Conservation (phyloP, 1,140 invertebrate genomes). For the Listronotus oregonensis region DNA sequence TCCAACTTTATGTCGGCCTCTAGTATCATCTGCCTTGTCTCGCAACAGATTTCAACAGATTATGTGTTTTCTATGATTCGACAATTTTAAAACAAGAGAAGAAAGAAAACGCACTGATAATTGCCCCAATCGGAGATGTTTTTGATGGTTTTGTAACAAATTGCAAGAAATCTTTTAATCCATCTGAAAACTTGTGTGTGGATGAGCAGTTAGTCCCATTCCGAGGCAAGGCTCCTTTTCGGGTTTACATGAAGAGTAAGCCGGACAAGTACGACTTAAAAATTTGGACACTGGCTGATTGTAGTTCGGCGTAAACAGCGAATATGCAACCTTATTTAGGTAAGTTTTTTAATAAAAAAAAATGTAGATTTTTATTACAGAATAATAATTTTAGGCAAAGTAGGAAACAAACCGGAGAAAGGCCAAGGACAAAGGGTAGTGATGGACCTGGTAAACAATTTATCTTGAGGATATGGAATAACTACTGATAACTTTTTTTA, state of each 20-base stretch:
- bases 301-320: conserved; percentile 45
- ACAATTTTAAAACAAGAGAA: conserved; percentile 42
- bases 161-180: conserved; percentile 47
- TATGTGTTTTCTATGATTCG: conserved; percentile 42
- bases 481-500: too few species aligned
- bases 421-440: too few species aligned
- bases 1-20: conserved; percentile 23
- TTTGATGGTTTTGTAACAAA: conserved; percentile 28
- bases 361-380: too few species aligned
- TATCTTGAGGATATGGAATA: too few species aligned
- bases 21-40: conserved; percentile 33
- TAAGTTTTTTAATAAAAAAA: too few species aligned
- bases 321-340: too few species aligned
- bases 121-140: too few species aligned
- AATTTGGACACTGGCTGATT: conserved; percentile 51
- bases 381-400: too few species aligned
- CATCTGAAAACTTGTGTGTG: conserved; percentile 30
- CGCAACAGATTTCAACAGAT: conserved; percentile 18
- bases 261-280: conserved; percentile 47
- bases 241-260: conserved; percentile 47
- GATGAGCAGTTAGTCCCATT: conserved; percentile 41
- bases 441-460: too few species aligned
- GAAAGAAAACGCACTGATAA: conserved; percentile 47
- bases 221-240: conserved; percentile 38
- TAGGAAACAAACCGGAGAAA: too few species aligned